Evolutionary conservation across 2,113 vertebrate genomes (phyloP).

Genomic region (Corythoichthys intestinalis): DNA sequence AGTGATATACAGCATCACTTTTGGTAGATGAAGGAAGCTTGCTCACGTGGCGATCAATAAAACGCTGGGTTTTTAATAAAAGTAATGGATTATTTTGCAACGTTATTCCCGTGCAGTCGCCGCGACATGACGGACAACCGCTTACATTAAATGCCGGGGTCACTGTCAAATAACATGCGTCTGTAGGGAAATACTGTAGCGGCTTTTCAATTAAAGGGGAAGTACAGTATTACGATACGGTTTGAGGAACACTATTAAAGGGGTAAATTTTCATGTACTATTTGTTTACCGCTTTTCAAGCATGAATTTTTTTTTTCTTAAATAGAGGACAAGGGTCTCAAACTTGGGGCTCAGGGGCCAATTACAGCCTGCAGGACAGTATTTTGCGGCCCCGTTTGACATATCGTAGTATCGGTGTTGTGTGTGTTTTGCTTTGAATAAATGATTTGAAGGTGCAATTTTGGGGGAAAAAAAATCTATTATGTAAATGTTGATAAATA

Average conservation of each 20-base stretch:
- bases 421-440: no score
- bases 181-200: not conserved
- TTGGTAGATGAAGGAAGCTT: slow-evolving; percentile 19
- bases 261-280: not conserved
- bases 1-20: slow-evolving; percentile 9
- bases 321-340: no score
- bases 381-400: no score
- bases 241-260: not conserved
- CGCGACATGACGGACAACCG: not conserved
- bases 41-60: slow-evolving; percentile 38
- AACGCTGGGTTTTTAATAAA: slow-evolving; percentile 36
- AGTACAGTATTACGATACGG: not conserved
- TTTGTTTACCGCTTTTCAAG: not conserved
- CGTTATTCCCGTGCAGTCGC: slow-evolving; percentile 1
- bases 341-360: no score
- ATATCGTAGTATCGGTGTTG: no score
- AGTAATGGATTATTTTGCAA: slow-evolving; percentile 31
- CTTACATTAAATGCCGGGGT: slow-evolving; percentile 25
- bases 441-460: no score
- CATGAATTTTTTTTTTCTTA: no score
- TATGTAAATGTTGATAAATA: no score
- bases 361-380: no score
- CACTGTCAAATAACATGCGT: slow-evolving; percentile 5
- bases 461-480: no score
- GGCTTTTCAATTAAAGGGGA: not conserved